phyloP scores from a whole-genome alignment of 2,113 vertebrate genomes.

The Ictalurus furcatus region DNA sequence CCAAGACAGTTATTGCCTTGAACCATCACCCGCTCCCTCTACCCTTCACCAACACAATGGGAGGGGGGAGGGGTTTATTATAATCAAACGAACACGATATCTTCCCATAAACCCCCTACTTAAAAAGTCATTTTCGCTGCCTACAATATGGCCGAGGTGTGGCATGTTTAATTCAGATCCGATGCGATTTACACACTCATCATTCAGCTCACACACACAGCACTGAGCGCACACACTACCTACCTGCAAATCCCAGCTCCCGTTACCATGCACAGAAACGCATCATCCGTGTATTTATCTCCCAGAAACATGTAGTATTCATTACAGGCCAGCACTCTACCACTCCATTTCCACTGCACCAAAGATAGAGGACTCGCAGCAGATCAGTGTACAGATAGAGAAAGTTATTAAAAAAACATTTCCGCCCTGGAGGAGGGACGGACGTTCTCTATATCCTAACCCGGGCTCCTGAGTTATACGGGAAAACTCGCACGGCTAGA shows the following conservation, averaged over 20 bases:
- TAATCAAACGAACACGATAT: constrained; percentile 77
- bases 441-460: neutral
- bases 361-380: constrained; percentile 38
- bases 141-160: constrained; percentile 68
- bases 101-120: constrained; percentile 75
- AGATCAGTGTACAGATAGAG: constrained; percentile 42
- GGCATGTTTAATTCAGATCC: constrained; percentile 75
- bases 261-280: constrained; percentile 8
- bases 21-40: constrained; percentile 60
- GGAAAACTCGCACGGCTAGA: constrained; percentile 5
- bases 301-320: constrained; percentile 46
- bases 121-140: constrained; percentile 73
- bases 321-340: constrained; percentile 38
- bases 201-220: constrained; percentile 37
- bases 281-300: constrained; percentile 54
- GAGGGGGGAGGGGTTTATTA: constrained; percentile 66
- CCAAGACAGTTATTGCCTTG: constrained; percentile 67
- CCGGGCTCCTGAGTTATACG: neutral
- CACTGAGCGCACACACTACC: constrained; percentile 6
- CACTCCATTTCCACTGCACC: constrained; percentile 44
- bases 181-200: constrained; percentile 58
- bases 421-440: constrained; percentile 38
- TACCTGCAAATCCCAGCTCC: constrained; percentile 33
- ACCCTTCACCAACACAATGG: constrained; percentile 67
- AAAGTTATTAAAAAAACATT: constrained; percentile 50